phyloP scores from a whole-genome alignment of 2,797 vertebrate species.

The Cuculus canorus region DNA sequence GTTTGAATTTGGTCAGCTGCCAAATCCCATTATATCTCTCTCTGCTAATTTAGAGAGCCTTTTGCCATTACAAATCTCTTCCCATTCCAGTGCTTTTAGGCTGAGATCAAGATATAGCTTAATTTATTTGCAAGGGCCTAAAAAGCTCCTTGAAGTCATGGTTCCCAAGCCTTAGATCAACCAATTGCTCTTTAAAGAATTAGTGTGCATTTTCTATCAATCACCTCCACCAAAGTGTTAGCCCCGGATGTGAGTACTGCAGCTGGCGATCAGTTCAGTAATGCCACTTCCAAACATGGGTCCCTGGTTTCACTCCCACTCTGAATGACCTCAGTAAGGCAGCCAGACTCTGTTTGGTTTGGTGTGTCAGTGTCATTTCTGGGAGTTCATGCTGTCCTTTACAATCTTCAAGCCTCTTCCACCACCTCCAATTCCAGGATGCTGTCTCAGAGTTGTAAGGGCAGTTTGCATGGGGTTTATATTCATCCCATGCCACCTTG shows the following conservation, averaged over 20 bases:
- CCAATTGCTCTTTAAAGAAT: background rate
- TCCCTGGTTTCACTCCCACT: background rate
- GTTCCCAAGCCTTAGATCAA: background rate
- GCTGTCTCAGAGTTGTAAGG: background rate
- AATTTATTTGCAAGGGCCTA: background rate
- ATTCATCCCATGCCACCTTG: background rate
- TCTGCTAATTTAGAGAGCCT: conserved; percentile 1
- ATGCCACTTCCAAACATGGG: fast-evolving
- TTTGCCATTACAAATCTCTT: background rate
- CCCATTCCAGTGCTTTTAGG: background rate
- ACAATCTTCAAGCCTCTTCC: background rate
- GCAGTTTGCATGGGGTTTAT: background rate
- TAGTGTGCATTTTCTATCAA: background rate
- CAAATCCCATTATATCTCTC: background rate
- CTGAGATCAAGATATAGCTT: background rate
- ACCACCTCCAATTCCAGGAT: background rate
- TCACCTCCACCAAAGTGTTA: background rate
- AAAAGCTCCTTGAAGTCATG: background rate
- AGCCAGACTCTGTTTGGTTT: background rate
- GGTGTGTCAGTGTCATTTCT: background rate
- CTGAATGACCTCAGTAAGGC: background rate
- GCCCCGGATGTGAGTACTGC: background rate
- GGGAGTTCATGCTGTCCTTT: background rate
- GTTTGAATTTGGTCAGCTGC: background rate
- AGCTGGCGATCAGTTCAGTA: background rate